Percentiles rank a stretch among this genome's conserved stretches.
These are phyloP conservation scores for Sebastes kiyomatsui DNA, from an alignment of 2,797 vertebrate genomes.

Conservation along the genomic window DNA sequence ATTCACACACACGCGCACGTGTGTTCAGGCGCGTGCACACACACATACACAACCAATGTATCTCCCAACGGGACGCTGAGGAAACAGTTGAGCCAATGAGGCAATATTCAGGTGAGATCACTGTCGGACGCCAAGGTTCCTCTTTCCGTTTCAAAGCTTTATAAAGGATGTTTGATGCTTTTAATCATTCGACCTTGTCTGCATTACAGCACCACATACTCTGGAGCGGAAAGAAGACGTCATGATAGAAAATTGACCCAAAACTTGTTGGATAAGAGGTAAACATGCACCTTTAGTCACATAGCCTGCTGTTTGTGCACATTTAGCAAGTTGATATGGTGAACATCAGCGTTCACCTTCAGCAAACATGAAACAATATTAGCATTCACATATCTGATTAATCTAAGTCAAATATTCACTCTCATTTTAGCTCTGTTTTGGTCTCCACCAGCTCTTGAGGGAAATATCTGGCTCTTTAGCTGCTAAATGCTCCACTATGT, in stretches of 20 bases:
- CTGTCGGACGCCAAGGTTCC: conserved; percentile 40
- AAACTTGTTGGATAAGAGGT: neutral
- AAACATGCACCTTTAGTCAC: neutral
- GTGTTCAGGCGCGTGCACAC: neutral
- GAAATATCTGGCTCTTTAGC: neutral
- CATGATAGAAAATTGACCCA: neutral
- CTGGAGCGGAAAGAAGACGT: neutral
- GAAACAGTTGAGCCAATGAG: conserved; percentile 58
- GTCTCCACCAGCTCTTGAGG: neutral
- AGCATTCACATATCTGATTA: too few species aligned
- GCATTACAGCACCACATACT: neutral
- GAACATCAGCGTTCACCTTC: neutral
- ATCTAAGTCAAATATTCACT: neutral
- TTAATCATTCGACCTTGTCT: conserved; percentile 27
- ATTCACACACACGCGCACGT: conserved; percentile 34
- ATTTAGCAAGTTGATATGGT: neutral
- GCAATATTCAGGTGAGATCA: conserved; percentile 77
- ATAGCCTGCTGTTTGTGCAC: neutral
- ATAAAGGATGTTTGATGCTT: conserved; percentile 24
- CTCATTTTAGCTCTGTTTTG: neutral
- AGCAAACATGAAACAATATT: neutral
- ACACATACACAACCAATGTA: conserved; percentile 4
- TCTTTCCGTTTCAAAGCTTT: conserved; percentile 42
- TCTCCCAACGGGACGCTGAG: conserved; percentile 51
- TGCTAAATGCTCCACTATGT: neutral